These are phyloP conservation scores for Thymelicus lineola DNA, from an alignment of 2,888 invertebrate genomes.

Conservation along the genomic window DNA sequence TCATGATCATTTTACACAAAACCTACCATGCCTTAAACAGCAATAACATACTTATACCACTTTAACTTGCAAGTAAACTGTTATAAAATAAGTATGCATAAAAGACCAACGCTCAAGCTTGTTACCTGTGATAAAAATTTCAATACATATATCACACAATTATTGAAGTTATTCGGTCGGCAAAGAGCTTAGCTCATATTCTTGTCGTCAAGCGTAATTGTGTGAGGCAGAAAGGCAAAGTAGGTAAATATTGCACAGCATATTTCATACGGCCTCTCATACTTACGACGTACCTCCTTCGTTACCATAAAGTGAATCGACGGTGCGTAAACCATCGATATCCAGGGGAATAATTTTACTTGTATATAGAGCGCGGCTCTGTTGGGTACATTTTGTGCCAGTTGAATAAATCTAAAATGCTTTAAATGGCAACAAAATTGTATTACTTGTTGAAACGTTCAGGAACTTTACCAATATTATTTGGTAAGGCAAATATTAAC, in stretches of 20 bases:
- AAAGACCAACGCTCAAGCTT: conserved; percentile 6
- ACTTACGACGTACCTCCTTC: conserved; percentile 47
- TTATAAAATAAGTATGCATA: background rate
- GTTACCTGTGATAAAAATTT: conserved; percentile 23
- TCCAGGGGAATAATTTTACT: conserved; percentile 50
- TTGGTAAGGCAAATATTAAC: background rate
- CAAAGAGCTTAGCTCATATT: conserved; percentile 38
- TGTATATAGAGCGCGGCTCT: conserved; percentile 39
- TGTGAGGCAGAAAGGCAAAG: conserved; percentile 37
- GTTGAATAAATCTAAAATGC: conserved; percentile 30
- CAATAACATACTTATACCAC: too few relatives aligned
- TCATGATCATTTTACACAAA: too few relatives aligned
- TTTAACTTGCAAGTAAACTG: too few relatives aligned
- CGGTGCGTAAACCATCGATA: conserved; percentile 59
- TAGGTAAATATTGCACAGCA: conserved; percentile 43
- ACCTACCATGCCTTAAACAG: too few relatives aligned
- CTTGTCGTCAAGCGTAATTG: conserved; percentile 44
- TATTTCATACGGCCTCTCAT: conserved; percentile 43
- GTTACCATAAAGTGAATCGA: conserved; percentile 66
- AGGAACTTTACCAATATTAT: background rate
- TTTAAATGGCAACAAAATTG: conserved; percentile 16
- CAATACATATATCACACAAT: conserved; percentile 25
- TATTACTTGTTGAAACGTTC: conserved; percentile 6
- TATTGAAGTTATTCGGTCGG: conserved; percentile 29
- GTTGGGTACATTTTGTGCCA: conserved; percentile 37